Base-by-base conservation (phyloP, 2,888 invertebrate species). In the Drosophila atroscutellata region DNA sequence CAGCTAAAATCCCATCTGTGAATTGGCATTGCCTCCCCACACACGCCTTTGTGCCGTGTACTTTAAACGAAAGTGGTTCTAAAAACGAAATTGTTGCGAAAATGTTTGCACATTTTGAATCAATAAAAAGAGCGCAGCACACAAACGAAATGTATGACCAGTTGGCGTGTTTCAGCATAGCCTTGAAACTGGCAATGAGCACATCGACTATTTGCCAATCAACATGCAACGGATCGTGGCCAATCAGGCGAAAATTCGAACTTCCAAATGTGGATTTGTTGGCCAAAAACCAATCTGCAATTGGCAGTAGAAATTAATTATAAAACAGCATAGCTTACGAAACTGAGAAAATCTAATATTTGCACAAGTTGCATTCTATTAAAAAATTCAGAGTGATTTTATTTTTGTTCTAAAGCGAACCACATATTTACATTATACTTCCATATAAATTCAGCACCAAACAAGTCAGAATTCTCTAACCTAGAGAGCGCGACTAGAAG, bases 61-160 rank as follows among this genome's bases (percentile, higher is more conserved):
- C 74, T 72, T 80, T 66, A 87, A 87, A 75, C 73, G 89, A 86
- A 86, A 86, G 90, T 86, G 86, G 86, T 90, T 86, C 90, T 83
- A 88, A 90, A 86, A 90, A 64, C 75, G 86, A 88, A 86, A 86
- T 90, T 81, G 86, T 86, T 77, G 83, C 86, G 73, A 88, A 86
- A 88, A 77, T 90, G 86, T 88, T 86, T 90, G 89, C 89, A 90
- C 90, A 86, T 86, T 86, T 86, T 86, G 90, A 86, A 86, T 86
- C 86, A 86, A 86, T 86, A 86, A 83, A 81, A 81, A 67, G 67
- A 69, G 52, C 34, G 34, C 34, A 9, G 26, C 36, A 15, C 26
- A 39, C 39, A 28, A 13, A 56, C 72, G 49, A 78, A 80, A 77
- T 60, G 75, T 83, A 81, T 83, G 86, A 59, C 64, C 77, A 65